Conservation (phyloP, 2,888 invertebrate genomes). For the Oligia fasciuncula region DNA sequence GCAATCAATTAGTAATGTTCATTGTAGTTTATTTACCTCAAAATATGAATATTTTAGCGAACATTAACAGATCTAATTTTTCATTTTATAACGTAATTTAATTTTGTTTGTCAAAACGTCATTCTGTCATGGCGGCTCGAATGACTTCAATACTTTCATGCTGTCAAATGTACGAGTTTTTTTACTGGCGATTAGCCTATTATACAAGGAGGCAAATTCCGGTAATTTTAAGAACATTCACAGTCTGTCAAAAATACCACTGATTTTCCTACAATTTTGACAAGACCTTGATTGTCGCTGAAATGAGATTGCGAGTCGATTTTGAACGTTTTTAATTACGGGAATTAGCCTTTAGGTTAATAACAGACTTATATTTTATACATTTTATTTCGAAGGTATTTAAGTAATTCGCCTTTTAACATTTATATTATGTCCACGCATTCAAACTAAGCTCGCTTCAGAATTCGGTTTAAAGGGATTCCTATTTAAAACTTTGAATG, state of each 20-base stretch:
- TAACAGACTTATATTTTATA: background rate
- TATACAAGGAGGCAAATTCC: background rate
- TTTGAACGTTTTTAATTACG: background rate
- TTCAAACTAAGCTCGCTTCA: slow-evolving; percentile 30
- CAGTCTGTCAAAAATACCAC: no score
- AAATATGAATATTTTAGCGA: background rate
- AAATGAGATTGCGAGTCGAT: no score
- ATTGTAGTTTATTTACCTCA: background rate
- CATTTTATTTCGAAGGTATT: slow-evolving; percentile 9
- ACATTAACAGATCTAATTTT: no score
- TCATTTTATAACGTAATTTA: no score
- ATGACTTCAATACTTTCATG: no score
- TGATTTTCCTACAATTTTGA: no score
- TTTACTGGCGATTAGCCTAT: background rate
- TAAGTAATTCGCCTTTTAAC: slow-evolving; percentile 22
- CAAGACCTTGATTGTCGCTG: no score
- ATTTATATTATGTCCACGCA: slow-evolving; percentile 27
- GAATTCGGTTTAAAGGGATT: slow-evolving; percentile 42
- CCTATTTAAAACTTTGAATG: slow-evolving; percentile 48
- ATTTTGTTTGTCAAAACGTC: background rate
- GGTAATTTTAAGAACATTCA: no score
- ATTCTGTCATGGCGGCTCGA: background rate
- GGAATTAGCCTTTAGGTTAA: background rate
- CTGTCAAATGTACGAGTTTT: background rate
- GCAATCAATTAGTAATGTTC: background rate